phyloP scores from a whole-genome alignment of 2,888 invertebrate species.

The Habroteleia sp. region DNA sequence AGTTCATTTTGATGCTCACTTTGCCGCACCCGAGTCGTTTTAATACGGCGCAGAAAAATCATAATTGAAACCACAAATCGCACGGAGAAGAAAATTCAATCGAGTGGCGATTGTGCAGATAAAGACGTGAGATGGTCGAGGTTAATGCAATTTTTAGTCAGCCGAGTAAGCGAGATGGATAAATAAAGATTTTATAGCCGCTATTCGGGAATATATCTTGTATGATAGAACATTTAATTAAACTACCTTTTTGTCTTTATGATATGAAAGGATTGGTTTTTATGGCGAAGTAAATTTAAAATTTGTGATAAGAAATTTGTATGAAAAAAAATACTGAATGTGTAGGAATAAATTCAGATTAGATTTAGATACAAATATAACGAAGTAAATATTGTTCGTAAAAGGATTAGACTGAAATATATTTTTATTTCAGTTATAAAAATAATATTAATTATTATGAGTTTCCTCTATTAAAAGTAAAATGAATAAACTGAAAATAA shows the following conservation, averaged over 20 bases:
- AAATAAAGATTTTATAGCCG: conserved; percentile 2
- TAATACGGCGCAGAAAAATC: conserved; percentile 39
- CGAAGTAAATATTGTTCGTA: no score
- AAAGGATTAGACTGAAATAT: no score
- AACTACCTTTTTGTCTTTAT: background rate
- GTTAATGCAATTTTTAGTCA: conserved; percentile 3
- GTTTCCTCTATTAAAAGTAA: no score
- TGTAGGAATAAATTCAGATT: no score
- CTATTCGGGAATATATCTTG: background rate
- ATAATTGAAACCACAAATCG: conserved; percentile 57
- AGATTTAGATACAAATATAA: no score
- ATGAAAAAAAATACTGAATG: no score
- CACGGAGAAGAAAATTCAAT: conserved; percentile 40
- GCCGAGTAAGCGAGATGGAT: background rate
- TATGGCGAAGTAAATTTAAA: no score
- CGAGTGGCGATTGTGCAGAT: conserved; percentile 43
- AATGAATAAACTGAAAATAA: no score
- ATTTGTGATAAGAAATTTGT: no score
- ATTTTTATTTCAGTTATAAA: no score
- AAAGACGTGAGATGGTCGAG: conserved; percentile 38
- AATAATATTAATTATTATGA: no score
- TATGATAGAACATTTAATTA: background rate
- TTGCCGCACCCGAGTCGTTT: conserved; percentile 23
- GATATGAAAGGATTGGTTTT: no score
- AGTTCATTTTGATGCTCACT: conserved; percentile 15